A percentile compares a stretch with the other conserved stretches of the same genome.
Evolutionary conservation across 2,113 vertebrate genomes (phyloP).

Genomic region (Echinops telfairi): DNA sequence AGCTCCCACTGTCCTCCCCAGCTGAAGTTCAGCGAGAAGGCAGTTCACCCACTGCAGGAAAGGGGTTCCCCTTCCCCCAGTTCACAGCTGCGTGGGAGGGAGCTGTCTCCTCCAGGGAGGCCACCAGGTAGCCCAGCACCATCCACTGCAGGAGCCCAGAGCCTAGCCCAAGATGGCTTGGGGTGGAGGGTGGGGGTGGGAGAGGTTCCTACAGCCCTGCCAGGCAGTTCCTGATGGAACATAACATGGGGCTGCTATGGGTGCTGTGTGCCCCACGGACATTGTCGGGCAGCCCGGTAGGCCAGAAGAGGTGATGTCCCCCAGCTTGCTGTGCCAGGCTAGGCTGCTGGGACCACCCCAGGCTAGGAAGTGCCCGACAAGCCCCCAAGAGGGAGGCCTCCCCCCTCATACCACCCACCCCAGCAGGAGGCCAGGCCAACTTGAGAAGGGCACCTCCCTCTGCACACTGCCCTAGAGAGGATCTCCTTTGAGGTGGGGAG

Average conservation of each 20-base stretch:
- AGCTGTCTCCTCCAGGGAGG: slow-evolving; percentile 13
- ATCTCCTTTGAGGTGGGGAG: not conserved
- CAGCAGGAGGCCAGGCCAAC: no score
- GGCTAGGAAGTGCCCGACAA: not conserved
- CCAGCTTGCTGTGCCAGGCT: slow-evolving; percentile 63
- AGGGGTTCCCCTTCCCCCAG: not conserved
- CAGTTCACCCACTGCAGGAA: not conserved
- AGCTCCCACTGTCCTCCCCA: no score
- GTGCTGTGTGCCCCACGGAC: slow-evolving; percentile 19
- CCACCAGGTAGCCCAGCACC: not conserved
- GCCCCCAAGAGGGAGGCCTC: not conserved
- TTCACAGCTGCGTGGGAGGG: not conserved
- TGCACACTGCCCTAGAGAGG: not conserved
- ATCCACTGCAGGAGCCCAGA: not conserved
- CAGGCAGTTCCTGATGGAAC: no score
- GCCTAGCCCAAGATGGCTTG: not conserved
- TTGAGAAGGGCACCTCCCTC: no score
- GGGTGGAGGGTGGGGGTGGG: not conserved
- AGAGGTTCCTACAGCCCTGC: no score
- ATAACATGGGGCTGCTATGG: no score
- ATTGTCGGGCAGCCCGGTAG: slow-evolving; percentile 76
- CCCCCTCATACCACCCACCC: no score
- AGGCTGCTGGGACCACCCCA: not conserved
- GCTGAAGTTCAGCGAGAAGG: not conserved
- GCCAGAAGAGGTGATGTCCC: slow-evolving; percentile 80